These are phyloP conservation scores for Parasteatoda tepidariorum DNA, from an alignment of 1,140 invertebrate genomes.

Conservation along the genomic window DNA sequence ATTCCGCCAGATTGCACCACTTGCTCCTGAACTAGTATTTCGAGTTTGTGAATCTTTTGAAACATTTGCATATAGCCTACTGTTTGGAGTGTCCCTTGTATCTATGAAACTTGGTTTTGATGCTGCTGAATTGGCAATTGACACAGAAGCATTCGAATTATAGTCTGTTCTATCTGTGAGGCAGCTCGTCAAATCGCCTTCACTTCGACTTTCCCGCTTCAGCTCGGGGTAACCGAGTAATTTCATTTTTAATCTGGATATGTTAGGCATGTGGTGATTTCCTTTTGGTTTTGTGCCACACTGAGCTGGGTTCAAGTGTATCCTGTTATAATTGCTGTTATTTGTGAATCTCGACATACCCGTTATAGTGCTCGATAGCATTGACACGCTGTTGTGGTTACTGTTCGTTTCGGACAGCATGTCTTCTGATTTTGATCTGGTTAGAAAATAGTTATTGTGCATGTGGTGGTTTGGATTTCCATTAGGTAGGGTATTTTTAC, in stretches of 20 bases:
- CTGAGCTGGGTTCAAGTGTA: slow-evolving; percentile 5
- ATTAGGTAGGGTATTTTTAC: not conserved
- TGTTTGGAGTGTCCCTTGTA: not conserved
- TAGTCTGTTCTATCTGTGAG: slow-evolving; percentile 23
- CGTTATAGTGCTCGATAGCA: slow-evolving; percentile 37
- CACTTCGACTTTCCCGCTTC: slow-evolving; percentile 50
- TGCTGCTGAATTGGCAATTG: not conserved
- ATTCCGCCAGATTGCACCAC: slow-evolving; percentile 9
- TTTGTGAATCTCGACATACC: slow-evolving; percentile 25
- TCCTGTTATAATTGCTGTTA: slow-evolving; percentile 13
- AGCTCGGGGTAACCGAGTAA: slow-evolving; percentile 24
- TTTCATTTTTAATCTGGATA: slow-evolving; percentile 32
- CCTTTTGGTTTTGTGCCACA: slow-evolving; percentile 31
- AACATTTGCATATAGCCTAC: not conserved
- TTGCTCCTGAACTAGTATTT: not conserved
- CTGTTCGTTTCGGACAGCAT: slow-evolving; percentile 45
- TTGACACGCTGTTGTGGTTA: slow-evolving; percentile 30
- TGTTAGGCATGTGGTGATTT: not conserved
- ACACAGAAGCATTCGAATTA: not conserved
- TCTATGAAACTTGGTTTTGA: not conserved
- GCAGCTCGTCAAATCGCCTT: slow-evolving; percentile 52
- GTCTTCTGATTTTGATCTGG: slow-evolving; percentile 53
- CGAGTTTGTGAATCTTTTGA: not conserved
- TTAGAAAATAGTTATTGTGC: slow-evolving; percentile 5
- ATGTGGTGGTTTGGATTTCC: not conserved